phyloP scores from a whole-genome alignment of 2,113 vertebrate species.

The Alosa alosa region DNA sequence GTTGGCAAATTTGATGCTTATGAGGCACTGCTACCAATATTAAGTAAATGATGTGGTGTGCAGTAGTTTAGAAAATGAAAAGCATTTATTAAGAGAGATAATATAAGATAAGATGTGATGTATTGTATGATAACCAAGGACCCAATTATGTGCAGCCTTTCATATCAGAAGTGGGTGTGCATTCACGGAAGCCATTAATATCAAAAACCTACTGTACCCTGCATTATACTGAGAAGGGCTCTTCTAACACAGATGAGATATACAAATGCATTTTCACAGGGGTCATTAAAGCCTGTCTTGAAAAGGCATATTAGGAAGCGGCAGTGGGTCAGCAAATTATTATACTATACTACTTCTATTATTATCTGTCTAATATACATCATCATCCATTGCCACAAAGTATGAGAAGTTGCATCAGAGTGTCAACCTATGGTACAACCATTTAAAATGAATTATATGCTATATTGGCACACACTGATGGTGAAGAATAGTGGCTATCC shows the following conservation, averaged over 20 bases:
- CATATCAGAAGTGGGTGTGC: background rate
- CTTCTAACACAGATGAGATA: background rate
- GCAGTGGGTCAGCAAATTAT: background rate
- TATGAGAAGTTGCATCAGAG: background rate
- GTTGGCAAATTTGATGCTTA: background rate
- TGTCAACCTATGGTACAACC: background rate
- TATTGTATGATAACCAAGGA: background rate
- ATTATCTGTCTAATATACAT: background rate
- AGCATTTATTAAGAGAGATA: background rate
- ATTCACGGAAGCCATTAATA: background rate
- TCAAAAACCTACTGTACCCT: background rate
- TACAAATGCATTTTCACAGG: background rate
- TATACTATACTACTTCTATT: background rate
- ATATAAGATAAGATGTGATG: background rate
- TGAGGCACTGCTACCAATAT: background rate
- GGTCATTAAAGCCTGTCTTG: background rate
- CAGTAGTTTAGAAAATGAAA: constrained; percentile 8
- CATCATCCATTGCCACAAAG: background rate
- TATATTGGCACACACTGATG: background rate
- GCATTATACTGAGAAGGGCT: background rate
- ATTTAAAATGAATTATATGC: too few relatives aligned
- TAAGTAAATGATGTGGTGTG: background rate
- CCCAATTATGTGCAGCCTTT: background rate
- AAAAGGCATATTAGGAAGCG: background rate
- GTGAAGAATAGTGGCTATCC: background rate